These are phyloP conservation scores for Chrysolina americana DNA, from an alignment of 2,888 invertebrate genomes.

Conservation along the genomic window DNA sequence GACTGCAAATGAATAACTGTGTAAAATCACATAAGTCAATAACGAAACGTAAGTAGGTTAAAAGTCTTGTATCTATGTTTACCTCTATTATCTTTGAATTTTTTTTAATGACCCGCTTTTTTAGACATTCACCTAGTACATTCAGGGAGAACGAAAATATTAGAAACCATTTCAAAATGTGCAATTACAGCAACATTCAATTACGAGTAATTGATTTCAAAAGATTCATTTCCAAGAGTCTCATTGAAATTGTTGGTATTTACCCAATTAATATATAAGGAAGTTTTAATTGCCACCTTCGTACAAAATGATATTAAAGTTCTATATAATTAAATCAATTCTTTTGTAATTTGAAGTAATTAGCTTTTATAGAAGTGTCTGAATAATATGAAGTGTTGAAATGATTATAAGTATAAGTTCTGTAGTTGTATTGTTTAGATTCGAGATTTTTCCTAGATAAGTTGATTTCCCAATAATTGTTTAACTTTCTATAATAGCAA, in stretches of 20 bases:
- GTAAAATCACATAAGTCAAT: no score
- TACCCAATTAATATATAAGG: conserved; percentile 49
- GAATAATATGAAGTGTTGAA: conserved; percentile 39
- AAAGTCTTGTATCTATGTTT: no score
- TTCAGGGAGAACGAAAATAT: conserved; percentile 21
- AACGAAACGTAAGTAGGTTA: no score
- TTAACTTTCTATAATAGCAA: conserved; percentile 52
- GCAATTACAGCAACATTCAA: conserved; percentile 36
- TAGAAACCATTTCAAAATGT: conserved; percentile 37
- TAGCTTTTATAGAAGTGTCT: conserved; percentile 35
- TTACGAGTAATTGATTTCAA: conserved; percentile 33
- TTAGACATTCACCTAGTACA: neutral
- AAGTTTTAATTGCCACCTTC: conserved; percentile 44
- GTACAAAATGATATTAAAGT: conserved; percentile 33
- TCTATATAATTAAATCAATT: conserved; percentile 40
- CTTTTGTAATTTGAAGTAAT: conserved; percentile 45
- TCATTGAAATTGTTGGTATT: conserved; percentile 47
- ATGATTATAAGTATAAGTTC: conserved; percentile 36
- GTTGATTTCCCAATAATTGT: conserved; percentile 50
- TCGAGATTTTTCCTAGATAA: conserved; percentile 38
- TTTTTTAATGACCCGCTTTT: neutral
- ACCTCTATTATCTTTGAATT: no score
- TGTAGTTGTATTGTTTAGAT: conserved; percentile 30
- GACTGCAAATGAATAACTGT: no score
- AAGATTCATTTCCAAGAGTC: conserved; percentile 31